Evolutionary conservation across 92 coral and sea anemone species (phyloP).

Genomic region (Chrysogorgia sp.): DNA sequence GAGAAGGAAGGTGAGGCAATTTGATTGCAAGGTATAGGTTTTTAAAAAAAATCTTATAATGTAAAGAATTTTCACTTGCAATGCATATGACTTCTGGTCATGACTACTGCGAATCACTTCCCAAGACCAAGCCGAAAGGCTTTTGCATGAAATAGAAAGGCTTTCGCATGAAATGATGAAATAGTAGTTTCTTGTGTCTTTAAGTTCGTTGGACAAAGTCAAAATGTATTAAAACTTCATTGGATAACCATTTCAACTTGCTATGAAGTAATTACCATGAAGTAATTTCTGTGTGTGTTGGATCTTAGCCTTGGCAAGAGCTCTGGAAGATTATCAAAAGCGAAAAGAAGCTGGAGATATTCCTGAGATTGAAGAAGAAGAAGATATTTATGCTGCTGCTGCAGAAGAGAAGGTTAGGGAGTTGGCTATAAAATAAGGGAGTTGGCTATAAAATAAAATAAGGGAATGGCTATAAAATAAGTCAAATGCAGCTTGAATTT

Average conservation of each 20-base stretch:
- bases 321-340: slow-evolving; percentile 88
- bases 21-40: neutral
- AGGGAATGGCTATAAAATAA: neutral
- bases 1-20: slow-evolving; percentile 81
- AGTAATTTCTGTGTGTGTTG: neutral
- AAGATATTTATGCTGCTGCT: slow-evolving; percentile 83
- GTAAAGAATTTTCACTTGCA: neutral
- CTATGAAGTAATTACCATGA: neutral
- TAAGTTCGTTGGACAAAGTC: no score
- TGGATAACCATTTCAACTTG: no score
- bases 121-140: no score
- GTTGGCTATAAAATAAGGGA: neutral
- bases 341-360: slow-evolving; percentile 79
- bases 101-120: no score
- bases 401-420: slow-evolving; percentile 66
- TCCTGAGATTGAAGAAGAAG: slow-evolving; percentile 74
- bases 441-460: neutral
- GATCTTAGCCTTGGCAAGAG: slow-evolving; percentile 78
- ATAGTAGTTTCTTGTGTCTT: no score
- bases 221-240: no score
- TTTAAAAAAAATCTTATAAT: neutral
- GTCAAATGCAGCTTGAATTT: neutral
- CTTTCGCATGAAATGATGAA: no score
- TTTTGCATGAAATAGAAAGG: no score
- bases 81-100: no score